Evolutionary conservation across 92 coral and sea anemone species (phyloP), one percentile per base, ranked within the genome.

Genomic region (Galaxea fascicularis): DNA sequence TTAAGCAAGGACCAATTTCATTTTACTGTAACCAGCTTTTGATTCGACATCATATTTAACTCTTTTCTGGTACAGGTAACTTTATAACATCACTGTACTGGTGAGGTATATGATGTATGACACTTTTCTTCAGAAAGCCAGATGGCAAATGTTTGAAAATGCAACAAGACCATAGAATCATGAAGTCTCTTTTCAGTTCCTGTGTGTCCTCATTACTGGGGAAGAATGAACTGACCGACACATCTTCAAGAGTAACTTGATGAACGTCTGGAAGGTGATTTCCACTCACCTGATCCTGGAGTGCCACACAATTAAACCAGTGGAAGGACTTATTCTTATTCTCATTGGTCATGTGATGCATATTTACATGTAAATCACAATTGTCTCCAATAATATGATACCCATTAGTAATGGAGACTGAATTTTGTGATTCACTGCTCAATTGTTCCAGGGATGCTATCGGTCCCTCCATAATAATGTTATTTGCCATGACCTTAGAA

Each of bases 81-180:
- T 66, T 31, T 46, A 66, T 66, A 66, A 75, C 65, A 18, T 84
- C 85, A 84, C 92, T 91, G 87, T 88, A 91, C 27, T 73, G 74
- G 73, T 91, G 90, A 14, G 95, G 90, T 51, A 84, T 91, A 82
- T 85, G 92, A 82, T 91, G 65, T 31, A 91, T 80, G 21, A 88
- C 67, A 52, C 80, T 65, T 21, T 58, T 78, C 35, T 46, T 62
- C 25, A 91, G 59, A 28, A 88, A 84, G 76, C 80, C 66, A 77
- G 63, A 24, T 31, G 22, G 53, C n/a, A 84, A 20, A 35, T 84
- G 45, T 35, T 85, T 91, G 5, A 88, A 90, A 73, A 91, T 80
- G 29, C 88, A 87, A 13, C 90, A 65, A 1, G 95, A 72, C 95
- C 90, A 91, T 24, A 88, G 49, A 1, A 77, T 45, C 18, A 88